phyloP scores from a whole-genome alignment of 2,888 invertebrate species.

The Noctua janthe region DNA sequence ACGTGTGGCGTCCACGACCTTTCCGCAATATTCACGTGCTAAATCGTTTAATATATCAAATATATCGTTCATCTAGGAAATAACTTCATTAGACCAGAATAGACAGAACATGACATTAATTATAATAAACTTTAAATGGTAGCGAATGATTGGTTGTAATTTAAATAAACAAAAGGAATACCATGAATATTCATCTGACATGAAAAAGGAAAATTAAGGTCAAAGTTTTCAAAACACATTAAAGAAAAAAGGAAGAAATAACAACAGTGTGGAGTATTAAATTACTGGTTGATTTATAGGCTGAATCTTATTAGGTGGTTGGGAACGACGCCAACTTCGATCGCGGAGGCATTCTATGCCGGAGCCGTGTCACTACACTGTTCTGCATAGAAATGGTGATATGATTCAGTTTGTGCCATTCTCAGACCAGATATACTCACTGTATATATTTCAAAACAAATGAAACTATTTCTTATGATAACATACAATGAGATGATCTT shows the following conservation, averaged over 20 bases:
- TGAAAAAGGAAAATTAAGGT: slow-evolving; percentile 50
- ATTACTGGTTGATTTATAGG: slow-evolving; percentile 56
- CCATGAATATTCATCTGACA: slow-evolving; percentile 46
- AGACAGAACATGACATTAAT: slow-evolving; percentile 43
- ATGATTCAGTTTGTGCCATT: slow-evolving; percentile 55
- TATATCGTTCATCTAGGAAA: slow-evolving; percentile 52
- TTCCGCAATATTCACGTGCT: slow-evolving; percentile 61
- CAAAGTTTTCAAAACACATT: slow-evolving; percentile 40
- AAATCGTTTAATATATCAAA: slow-evolving; percentile 57
- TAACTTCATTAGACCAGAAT: slow-evolving; percentile 48
- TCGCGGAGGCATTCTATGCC: slow-evolving; percentile 67
- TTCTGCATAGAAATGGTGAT: slow-evolving; percentile 71
- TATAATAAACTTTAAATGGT: slow-evolving; percentile 29
- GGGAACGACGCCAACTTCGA: slow-evolving; percentile 74
- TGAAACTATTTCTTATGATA: slow-evolving; percentile 10
- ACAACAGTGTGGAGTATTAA: slow-evolving; percentile 49
- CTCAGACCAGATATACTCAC: slow-evolving; percentile 24
- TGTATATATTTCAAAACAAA: slow-evolving; percentile 44
- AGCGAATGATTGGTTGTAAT: slow-evolving; percentile 27
- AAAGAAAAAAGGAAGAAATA: slow-evolving; percentile 44
- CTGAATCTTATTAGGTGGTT: slow-evolving; percentile 58
- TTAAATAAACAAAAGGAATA: slow-evolving; percentile 41
- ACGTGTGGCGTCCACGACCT: slow-evolving; percentile 73
- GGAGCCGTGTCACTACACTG: slow-evolving; percentile 67
- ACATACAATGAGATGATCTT: slow-evolving; percentile 8